A percentile compares a stretch with the other conserved stretches of the same genome.
These are phyloP conservation scores for Amyelois transitella DNA, from an alignment of 1,140 invertebrate genomes.

Conservation along the genomic window DNA sequence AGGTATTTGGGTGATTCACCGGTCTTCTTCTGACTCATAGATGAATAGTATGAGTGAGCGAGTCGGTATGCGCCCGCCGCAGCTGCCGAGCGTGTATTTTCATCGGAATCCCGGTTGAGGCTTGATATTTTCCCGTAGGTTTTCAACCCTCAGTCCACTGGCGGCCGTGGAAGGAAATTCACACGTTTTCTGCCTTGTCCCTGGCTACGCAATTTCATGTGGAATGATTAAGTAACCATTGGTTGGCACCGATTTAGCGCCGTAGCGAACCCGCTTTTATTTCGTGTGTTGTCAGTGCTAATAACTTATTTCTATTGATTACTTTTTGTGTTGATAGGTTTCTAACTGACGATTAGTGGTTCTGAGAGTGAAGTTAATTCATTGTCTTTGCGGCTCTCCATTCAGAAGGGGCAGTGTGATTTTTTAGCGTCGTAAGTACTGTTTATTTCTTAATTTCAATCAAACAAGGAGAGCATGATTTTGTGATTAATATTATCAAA, in stretches of 20 bases:
- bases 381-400: conserved; percentile 12
- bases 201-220: conserved; percentile 26
- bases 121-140: conserved; percentile 63
- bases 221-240: conserved; percentile 59
- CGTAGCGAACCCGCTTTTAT: background rate
- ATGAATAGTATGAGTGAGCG: conserved; percentile 38
- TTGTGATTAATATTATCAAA: too few species aligned
- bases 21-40: conserved; percentile 39
- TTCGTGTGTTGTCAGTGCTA: conserved; percentile 9
- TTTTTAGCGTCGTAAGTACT: conserved; percentile 42
- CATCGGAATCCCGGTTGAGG: conserved; percentile 54
- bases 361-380: conserved; percentile 11
- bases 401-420: conserved; percentile 15
- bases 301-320: conserved; percentile 12
- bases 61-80: conserved; percentile 21
- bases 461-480: too few species aligned
- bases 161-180: conserved; percentile 23
- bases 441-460: conserved; percentile 6
- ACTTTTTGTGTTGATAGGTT: conserved; percentile 1
- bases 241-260: conserved; percentile 1
- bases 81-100: conserved; percentile 32
- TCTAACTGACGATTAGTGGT: conserved; percentile 17
- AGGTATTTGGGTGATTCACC: conserved; percentile 11
- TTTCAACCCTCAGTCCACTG: conserved; percentile 53
- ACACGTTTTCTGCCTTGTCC: conserved; percentile 4